Conservation (phyloP, 1,140 invertebrate species). For the Drosophila lacertosa region DNA sequence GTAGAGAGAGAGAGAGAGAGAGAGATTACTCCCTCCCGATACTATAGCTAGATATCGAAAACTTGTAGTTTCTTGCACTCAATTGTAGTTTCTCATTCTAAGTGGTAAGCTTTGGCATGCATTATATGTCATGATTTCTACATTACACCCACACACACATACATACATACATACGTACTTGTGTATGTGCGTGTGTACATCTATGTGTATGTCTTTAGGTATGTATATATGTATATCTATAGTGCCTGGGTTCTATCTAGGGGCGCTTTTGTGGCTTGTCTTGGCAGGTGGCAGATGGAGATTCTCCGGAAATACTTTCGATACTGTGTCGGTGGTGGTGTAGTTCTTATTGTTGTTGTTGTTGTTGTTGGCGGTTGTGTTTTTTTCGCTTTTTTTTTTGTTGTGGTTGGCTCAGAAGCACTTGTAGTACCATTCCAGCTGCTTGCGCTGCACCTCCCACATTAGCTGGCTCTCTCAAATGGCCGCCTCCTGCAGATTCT, state of each 20-base stretch:
- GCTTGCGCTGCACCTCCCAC: conserved; percentile 68
- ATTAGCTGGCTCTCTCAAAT: conserved; percentile 80
- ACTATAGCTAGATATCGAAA: conserved; percentile 57
- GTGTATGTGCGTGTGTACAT: conserved; percentile 23
- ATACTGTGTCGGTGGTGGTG: conserved; percentile 43
- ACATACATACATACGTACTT: conserved; percentile 24
- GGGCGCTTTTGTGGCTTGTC: conserved; percentile 16
- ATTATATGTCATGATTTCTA: conserved; percentile 82
- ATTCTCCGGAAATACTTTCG: conserved; percentile 78
- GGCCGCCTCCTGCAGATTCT: conserved; percentile 81
- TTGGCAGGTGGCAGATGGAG: conserved; percentile 55
- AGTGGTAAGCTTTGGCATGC: conserved; percentile 84
- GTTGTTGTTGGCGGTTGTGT: conserved; percentile 4
- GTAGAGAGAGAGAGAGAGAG: not conserved
- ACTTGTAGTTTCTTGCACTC: conserved; percentile 76
- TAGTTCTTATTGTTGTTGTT: conserved; percentile 23
- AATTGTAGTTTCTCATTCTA: conserved; percentile 63
- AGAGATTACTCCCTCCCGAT: conserved; percentile 1
- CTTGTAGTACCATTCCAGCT: conserved; percentile 82
- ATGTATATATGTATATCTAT: conserved; percentile 38
- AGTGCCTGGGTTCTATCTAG: conserved; percentile 43
- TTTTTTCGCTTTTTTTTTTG: not conserved
- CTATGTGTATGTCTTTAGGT: conserved; percentile 20
- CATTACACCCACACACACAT: conserved; percentile 31
- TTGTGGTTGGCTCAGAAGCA: conserved; percentile 59